A percentile compares a stretch with the other conserved stretches of the same genome.
Conservation (phyloP, 2,113 vertebrate genomes). For the Laticauda laticaudata region DNA sequence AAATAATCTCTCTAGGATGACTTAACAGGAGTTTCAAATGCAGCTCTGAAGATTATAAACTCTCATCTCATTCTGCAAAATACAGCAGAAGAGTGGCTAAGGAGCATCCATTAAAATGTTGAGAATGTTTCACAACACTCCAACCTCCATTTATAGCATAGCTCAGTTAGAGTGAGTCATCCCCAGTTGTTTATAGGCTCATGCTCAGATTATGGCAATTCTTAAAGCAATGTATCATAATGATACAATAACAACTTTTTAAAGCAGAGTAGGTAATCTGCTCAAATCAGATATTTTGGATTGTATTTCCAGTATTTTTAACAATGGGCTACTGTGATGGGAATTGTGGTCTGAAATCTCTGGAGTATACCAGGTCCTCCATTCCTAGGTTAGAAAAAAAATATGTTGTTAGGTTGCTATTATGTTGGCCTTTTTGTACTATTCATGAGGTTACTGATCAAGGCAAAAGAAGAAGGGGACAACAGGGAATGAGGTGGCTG, state of each 20-base stretch:
- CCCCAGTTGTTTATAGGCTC: not conserved
- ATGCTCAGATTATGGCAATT: not conserved
- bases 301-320: not conserved
- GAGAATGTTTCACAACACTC: not conserved
- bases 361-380: not conserved
- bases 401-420: not conserved
- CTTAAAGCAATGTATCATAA: not conserved
- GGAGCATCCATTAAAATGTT: not conserved
- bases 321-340: not conserved
- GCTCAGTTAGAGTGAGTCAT: not conserved
- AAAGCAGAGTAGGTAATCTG: not conserved
- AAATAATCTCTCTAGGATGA: conserved; percentile 20
- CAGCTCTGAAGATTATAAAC: not conserved
- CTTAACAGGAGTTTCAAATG: conserved; percentile 23
- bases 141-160: not conserved
- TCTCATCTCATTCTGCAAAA: not conserved
- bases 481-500: too few relatives aligned
- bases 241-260: not conserved
- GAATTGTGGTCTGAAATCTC: not conserved
- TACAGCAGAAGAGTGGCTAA: not conserved
- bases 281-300: not conserved
- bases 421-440: too few relatives aligned
- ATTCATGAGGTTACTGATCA: too few relatives aligned
- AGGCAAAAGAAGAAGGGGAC: too few relatives aligned
- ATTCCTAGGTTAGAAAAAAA: not conserved